These are phyloP conservation scores for Aricia agestis DNA, from an alignment of 1,140 invertebrate species.

Conservation along the genomic window DNA sequence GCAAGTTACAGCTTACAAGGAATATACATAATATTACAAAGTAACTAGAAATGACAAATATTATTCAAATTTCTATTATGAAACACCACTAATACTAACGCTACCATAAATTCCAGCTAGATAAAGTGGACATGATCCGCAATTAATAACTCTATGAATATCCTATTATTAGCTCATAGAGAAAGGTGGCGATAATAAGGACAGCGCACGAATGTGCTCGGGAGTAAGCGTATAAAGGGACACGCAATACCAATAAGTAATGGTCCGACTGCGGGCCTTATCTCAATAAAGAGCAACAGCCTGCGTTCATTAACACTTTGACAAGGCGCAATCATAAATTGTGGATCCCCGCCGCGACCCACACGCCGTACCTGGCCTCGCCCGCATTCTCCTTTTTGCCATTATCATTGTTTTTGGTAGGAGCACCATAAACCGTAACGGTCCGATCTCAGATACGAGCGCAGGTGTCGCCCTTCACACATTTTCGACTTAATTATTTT, in stretches of 20 bases:
- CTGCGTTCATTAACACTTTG: slow-evolving; percentile 73
- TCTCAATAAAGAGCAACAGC: slow-evolving; percentile 74
- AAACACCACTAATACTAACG: neutral
- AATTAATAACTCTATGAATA: slow-evolving; percentile 46
- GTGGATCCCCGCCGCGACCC: slow-evolving; percentile 62
- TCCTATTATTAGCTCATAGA: slow-evolving; percentile 26
- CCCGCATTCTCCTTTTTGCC: slow-evolving; percentile 69
- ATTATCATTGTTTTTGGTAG: slow-evolving; percentile 70
- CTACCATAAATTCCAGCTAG: neutral
- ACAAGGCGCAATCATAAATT: slow-evolving; percentile 73
- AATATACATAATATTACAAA: too few species aligned
- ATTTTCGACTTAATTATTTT: slow-evolving; percentile 61
- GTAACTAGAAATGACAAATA: neutral
- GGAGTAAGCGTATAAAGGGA: slow-evolving; percentile 58
- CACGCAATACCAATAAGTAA: slow-evolving; percentile 70
- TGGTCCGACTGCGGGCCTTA: slow-evolving; percentile 66
- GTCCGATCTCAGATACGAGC: slow-evolving; percentile 55
- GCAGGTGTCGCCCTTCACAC: slow-evolving; percentile 69
- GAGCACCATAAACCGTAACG: slow-evolving; percentile 63
- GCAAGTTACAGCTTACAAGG: neutral
- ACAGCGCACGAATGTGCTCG: slow-evolving; percentile 50
- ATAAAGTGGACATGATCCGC: slow-evolving; percentile 2
- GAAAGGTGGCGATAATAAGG: slow-evolving; percentile 58
- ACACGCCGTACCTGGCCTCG: slow-evolving; percentile 51
- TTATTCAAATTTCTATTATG: neutral